Evolutionary conservation across 2,113 vertebrate species (phyloP), one percentile per base, ranked within the genome.

Genomic region (Crocuta crocuta): DNA sequence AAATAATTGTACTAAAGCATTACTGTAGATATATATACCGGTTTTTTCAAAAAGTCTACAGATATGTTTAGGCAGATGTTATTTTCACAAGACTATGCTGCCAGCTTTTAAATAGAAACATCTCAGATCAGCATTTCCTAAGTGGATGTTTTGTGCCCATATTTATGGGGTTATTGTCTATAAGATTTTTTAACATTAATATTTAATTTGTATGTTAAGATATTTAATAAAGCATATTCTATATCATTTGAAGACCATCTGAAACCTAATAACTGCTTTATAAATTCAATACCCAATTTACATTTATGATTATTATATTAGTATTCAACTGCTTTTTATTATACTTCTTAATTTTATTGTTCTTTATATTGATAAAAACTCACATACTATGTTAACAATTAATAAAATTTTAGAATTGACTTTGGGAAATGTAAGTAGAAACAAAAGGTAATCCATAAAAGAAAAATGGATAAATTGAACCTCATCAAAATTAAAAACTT

Each of bases 291-390:
- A 83, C 11, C 66, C 33, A 43, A 35, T 70, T 89, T 88, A 11
- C 89, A 45, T 65, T 65, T 58, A 73, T 31, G 7, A 73, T 84
- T 85, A 31, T 48, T 86, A 73, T 31, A 45, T 88, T 93, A 39
- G n/a, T 55, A 53, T 70, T 24, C 26, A 81, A 33, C 73, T 78
- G 10, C 39, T 58, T 61, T 73, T 50, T 66, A 86, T 76, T 45
- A 45, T 76, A 39, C 24, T 90, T 45, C 21, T 28, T 91, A 10
- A 19, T 50, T 91, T 39, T 35, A 93, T 94, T 90, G 8, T 80
- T 95, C 55, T 87, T 76, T 50, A n/a, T 21, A 76, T 61, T 83
- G 58, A 70, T 82, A 70, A 88, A 92, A 95, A 92, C 4, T 94
- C 24, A 68, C 55, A 66, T 78, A 65, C 61, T 81, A 80, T 7